Evolutionary conservation across 37 sponge, comb jelly and placozoan species (phyloP), one percentile per base, ranked within the genome.

Genomic region (Oscarella lobularis): DNA sequence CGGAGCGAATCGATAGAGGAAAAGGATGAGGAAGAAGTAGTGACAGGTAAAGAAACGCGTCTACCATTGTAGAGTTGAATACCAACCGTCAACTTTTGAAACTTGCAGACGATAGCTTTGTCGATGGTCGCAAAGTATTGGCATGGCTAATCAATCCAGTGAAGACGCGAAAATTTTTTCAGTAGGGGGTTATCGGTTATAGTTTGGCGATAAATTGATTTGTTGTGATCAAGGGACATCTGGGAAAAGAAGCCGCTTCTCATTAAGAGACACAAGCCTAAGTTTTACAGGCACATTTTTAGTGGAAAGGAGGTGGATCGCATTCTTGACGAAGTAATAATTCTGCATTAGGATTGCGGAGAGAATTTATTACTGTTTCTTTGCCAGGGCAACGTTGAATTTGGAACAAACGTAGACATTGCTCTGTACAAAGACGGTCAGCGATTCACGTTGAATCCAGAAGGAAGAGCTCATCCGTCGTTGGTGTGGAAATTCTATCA

Each of bases 221-320:
- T 76, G 33, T 27, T 67, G 66, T 37, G 67, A 36, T 83, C 31
- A 60, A 97, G 94, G 0, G 67, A 85, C 3, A 36, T 82, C 32
- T 97, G 98, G 98, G 98, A 97, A 83, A 80, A 82, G 76, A 90
- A 81, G 38, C 91, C 91, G 34, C 31, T 93, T 20, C 37, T 87
- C 2, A 39, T 90, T 1, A 76, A 71, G 35, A 80, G 91, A 35
- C 78, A 73, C 30, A 40, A 80, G 31, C 80, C 84, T 3, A 60
- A 80, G 5, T 97, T 93, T 72, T 87, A 92, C 72, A 72, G 82
- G 39, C 81, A 85, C 2, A 74, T 85, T 77, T 93, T 97, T 75
- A 90, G 91, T 68, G 88, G 70, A 35, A 66, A 60, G 32, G 89
- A 93, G 48, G 48, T 97, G 38, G 87, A 93, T 37, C 55, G 76